These are phyloP conservation scores for Mya arenaria DNA, from an alignment of 1,140 invertebrate genomes.

Conservation along the genomic window DNA sequence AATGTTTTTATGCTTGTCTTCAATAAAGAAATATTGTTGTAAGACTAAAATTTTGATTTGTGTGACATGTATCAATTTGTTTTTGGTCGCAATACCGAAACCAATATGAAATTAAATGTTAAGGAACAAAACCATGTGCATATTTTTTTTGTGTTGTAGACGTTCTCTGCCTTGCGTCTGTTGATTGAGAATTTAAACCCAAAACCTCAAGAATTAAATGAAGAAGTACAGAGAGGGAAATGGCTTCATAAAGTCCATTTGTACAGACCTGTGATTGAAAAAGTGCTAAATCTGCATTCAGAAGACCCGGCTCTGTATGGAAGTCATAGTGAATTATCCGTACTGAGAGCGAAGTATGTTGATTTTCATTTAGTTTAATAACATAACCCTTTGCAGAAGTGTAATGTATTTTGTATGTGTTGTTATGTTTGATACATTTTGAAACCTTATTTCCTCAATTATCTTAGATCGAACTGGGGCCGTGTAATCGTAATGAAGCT, in stretches of 20 bases:
- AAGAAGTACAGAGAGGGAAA: neutral
- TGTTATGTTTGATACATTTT: neutral
- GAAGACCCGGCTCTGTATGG: slow-evolving; percentile 17
- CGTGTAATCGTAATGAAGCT: slow-evolving; percentile 39
- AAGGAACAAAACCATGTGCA: no score
- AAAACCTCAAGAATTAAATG: slow-evolving; percentile 10
- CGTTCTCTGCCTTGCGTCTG: slow-evolving; percentile 38
- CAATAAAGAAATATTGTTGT: neutral
- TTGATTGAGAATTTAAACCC: slow-evolving; percentile 20
- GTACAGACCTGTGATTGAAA: slow-evolving; percentile 42
- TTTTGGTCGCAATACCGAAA: neutral
- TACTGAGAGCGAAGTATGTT: slow-evolving; percentile 38
- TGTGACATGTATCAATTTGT: neutral
- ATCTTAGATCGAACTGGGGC: slow-evolving; percentile 15
- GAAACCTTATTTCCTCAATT: neutral
- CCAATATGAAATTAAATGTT: neutral
- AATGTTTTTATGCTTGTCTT: neutral
- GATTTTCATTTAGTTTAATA: no score
- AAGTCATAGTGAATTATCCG: slow-evolving; percentile 19
- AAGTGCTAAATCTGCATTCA: slow-evolving; percentile 26
- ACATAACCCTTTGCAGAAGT: neutral
- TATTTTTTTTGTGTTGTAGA: slow-evolving; percentile 1
- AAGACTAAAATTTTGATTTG: neutral
- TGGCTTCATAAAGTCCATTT: slow-evolving; percentile 45
- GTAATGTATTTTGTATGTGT: neutral